Conservation (phyloP, 2,113 vertebrate genomes). For the Ictidomys tridecemlineatus region DNA sequence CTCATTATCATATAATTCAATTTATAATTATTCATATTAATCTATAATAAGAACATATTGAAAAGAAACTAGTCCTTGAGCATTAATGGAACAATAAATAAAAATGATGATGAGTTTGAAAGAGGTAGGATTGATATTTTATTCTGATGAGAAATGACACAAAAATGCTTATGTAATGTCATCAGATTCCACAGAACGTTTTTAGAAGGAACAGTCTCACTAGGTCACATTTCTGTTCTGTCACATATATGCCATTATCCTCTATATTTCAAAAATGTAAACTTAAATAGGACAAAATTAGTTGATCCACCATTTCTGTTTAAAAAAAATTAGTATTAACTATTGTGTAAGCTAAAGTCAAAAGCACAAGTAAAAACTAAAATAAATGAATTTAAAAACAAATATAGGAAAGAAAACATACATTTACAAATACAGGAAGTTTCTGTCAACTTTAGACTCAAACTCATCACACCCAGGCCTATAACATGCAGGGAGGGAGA, state of each 20-base stretch:
- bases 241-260: neutral
- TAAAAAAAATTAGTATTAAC: neutral
- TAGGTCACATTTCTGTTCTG: neutral
- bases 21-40: neutral
- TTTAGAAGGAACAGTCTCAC: constrained; percentile 32
- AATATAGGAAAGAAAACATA: neutral
- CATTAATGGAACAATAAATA: neutral
- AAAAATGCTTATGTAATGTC: neutral
- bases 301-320: neutral
- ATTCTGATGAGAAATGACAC: constrained; percentile 17
- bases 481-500: neutral
- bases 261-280: neutral
- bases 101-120: neutral
- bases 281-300: neutral
- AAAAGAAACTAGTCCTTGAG: neutral
- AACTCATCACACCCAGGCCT: neutral
- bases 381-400: neutral
- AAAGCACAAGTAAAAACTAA: neutral
- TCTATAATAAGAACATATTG: neutral
- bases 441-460: neutral
- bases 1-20: constrained; percentile 4
- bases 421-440: neutral
- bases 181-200: neutral
- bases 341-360: neutral
- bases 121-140: neutral